Percentiles rank a stretch among this genome's conserved stretches.
Evolutionary conservation across 2,888 invertebrate genomes (phyloP).

Genomic region (Unio pictorum): DNA sequence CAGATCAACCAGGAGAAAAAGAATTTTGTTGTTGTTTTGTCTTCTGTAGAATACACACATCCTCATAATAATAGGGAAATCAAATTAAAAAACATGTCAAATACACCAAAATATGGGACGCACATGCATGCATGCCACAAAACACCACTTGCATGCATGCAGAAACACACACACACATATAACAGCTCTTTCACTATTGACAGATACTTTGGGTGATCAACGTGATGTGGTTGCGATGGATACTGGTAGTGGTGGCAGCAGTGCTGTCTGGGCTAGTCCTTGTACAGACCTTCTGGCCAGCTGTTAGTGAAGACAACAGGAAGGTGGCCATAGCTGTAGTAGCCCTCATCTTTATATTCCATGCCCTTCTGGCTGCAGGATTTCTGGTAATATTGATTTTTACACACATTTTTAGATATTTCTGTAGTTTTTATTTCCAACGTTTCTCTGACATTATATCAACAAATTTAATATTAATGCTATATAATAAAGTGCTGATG

Average conservation of each 20-base stretch:
- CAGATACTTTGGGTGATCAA: conserved; percentile 88
- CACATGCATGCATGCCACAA: too few species aligned
- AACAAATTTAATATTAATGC: too few species aligned
- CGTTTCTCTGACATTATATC: too few species aligned
- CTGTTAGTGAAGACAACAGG: conserved; percentile 75
- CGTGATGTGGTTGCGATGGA: conserved; percentile 87
- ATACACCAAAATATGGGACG: too few species aligned
- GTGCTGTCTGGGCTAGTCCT: conserved; percentile 85
- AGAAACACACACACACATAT: background rate
- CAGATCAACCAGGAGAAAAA: too few species aligned
- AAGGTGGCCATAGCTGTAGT: conserved; percentile 78
- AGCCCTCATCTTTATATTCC: conserved; percentile 81
- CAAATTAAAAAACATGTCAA: too few species aligned
- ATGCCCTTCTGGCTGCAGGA: conserved; percentile 87
- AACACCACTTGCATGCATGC: too few species aligned
- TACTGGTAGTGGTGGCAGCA: conserved; percentile 86
- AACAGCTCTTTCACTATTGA: conserved; percentile 6
- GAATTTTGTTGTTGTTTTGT: too few species aligned
- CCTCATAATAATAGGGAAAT: too few species aligned
- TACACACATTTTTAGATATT: background rate
- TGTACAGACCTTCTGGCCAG: conserved; percentile 85
- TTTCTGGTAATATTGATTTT: conserved; percentile 78
- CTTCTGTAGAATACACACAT: too few species aligned
- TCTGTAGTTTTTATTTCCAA: background rate
- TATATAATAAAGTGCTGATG: too few species aligned